These are phyloP conservation scores for Vidua macroura DNA, from an alignment of 2,113 vertebrate genomes.

Conservation along the genomic window DNA sequence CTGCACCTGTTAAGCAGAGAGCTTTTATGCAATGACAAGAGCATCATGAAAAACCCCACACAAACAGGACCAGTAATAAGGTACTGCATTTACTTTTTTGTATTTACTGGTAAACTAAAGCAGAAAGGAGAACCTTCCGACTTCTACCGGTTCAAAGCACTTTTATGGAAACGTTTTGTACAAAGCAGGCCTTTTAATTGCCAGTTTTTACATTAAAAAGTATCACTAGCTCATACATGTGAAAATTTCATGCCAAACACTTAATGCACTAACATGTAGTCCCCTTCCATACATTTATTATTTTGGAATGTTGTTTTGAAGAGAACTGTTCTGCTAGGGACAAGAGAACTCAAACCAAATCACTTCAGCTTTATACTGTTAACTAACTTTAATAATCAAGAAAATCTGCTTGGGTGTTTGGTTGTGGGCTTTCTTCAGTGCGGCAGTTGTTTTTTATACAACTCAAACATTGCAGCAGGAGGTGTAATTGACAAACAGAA, in stretches of 20 bases:
- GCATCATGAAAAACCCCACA: neutral
- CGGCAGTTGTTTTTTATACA: neutral
- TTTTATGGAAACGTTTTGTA: neutral
- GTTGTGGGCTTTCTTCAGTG: neutral
- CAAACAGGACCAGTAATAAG: neutral
- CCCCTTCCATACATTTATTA: neutral
- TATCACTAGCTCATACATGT: neutral
- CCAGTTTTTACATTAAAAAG: accelerated
- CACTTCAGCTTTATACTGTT: neutral
- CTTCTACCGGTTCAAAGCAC: neutral
- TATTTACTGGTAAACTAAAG: neutral
- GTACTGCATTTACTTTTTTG: accelerated
- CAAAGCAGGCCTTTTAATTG: neutral
- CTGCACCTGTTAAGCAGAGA: neutral
- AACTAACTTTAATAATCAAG: neutral
- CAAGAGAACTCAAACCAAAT: neutral
- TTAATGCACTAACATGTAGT: neutral
- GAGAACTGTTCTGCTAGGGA: neutral
- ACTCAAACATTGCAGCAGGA: neutral
- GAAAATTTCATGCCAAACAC: neutral
- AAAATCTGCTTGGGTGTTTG: neutral
- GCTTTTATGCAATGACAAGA: neutral
- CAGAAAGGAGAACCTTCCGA: neutral
- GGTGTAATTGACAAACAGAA: neutral
- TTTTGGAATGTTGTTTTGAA: neutral